Conservation (phyloP, 1,140 invertebrate species). For the Drosophila trapezifrons region DNA sequence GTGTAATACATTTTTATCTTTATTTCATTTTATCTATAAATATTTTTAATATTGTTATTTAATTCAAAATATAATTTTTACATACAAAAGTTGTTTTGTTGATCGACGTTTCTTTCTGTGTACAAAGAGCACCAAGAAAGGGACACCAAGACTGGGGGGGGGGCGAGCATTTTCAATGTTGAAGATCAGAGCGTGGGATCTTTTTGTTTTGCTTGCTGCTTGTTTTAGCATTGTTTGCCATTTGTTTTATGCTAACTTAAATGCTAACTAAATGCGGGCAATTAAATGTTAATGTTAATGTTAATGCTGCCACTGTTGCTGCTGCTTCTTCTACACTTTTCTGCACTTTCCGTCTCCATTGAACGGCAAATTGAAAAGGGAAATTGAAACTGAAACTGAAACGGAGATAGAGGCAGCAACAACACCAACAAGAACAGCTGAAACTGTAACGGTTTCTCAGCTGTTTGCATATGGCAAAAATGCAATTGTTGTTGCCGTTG, state of each 20-base stretch:
- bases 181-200: constrained; percentile 38
- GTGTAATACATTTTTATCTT: no score
- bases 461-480: constrained; percentile 46
- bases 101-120: neutral
- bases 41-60: no score
- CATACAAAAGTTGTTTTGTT: neutral
- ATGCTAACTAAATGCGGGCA: constrained; percentile 77
- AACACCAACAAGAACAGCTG: constrained; percentile 4
- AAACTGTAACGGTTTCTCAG: constrained; percentile 46
- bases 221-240: constrained; percentile 42
- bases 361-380: constrained; percentile 67
- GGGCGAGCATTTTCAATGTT: constrained; percentile 31
- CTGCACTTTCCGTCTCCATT: constrained; percentile 67
- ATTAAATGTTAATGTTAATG: constrained; percentile 81
- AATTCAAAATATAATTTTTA: neutral
- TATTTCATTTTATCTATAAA: no score
- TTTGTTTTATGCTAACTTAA: constrained; percentile 80
- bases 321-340: constrained; percentile 25
- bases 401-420: neutral
- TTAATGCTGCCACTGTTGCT: constrained; percentile 59
- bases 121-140: neutral
- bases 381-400: constrained; percentile 61
- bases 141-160: constrained; percentile 12
- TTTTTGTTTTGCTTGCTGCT: constrained; percentile 20
- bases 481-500: constrained; percentile 45